Percentiles rank a stretch among this genome's conserved stretches.
Conservation (phyloP, 2,797 vertebrate species). For the Hippocampus kuda region DNA sequence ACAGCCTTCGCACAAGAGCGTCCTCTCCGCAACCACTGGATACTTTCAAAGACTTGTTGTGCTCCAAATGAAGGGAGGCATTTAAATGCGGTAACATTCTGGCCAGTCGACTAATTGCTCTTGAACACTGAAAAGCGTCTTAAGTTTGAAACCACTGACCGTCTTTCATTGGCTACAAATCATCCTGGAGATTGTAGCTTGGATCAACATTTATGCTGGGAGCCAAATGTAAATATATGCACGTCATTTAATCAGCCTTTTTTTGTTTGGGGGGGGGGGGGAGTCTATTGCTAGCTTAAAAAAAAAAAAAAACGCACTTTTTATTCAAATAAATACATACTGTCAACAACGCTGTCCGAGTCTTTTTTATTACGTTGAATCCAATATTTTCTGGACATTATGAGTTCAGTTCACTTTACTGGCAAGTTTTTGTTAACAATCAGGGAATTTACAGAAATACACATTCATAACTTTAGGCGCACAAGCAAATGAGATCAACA, state of each 20-base stretch:
- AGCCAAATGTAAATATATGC: constrained; percentile 74
- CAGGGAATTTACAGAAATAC: not conserved
- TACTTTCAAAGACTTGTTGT: constrained; percentile 33
- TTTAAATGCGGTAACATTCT: constrained; percentile 21
- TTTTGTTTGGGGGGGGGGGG: not conserved
- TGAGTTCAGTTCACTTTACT: not conserved
- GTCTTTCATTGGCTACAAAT: constrained; percentile 10
- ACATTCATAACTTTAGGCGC: not conserved
- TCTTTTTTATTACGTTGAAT: not conserved
- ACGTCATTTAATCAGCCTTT: constrained; percentile 57
- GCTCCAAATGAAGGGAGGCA: constrained; percentile 19
- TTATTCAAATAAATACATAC: constrained; percentile 73
- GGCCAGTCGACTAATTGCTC: constrained; percentile 32
- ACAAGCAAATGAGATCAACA: not conserved
- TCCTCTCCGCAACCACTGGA: constrained; percentile 53
- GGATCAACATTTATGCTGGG: constrained; percentile 65
- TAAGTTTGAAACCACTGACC: constrained; percentile 44
- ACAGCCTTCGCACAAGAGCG: not conserved
- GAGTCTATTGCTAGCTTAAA: constrained; percentile 64
- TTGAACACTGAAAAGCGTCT: constrained; percentile 17
- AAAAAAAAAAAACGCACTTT: constrained; percentile 58
- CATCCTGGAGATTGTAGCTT: constrained; percentile 52
- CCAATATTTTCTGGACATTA: too few species aligned
- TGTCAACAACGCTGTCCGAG: constrained; percentile 29
- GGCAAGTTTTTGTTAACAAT: not conserved